Conservation (phyloP, 1,140 invertebrate species). For the Odontomachus brunneus region DNA sequence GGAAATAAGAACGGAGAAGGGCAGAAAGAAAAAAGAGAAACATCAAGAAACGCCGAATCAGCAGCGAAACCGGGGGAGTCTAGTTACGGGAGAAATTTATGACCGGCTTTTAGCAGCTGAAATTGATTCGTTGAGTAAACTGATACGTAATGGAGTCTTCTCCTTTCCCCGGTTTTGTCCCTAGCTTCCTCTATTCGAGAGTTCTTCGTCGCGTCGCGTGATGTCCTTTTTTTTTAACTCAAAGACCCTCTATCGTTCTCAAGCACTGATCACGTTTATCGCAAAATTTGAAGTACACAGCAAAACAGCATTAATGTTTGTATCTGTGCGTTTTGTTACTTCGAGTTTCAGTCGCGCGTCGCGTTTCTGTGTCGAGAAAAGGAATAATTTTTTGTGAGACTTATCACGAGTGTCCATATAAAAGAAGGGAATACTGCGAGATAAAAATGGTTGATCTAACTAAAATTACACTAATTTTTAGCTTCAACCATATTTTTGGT, state of each 20-base stretch:
- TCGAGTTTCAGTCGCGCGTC: neutral
- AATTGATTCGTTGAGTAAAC: slow-evolving; percentile 80
- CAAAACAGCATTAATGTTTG: neutral
- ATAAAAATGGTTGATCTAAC: no score
- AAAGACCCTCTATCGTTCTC: slow-evolving; percentile 56
- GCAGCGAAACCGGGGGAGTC: slow-evolving; percentile 63
- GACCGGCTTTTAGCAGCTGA: slow-evolving; percentile 76
- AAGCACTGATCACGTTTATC: neutral
- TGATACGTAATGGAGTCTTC: slow-evolving; percentile 76
- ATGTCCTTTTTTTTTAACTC: slow-evolving; percentile 55
- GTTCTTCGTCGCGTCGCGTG: slow-evolving; percentile 37
- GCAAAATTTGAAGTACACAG: neutral
- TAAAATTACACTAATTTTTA: no score
- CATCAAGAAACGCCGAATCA: slow-evolving; percentile 73
- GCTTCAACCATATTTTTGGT: no score
- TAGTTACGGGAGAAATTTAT: slow-evolving; percentile 75
- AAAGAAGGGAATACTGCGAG: neutral
- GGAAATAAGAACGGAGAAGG: slow-evolving; percentile 28
- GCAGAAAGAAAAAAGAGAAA: slow-evolving; percentile 60
- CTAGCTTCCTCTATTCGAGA: slow-evolving; percentile 35
- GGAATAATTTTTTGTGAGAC: neutral
- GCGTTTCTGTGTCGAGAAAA: neutral
- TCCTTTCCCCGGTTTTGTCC: slow-evolving; percentile 61
- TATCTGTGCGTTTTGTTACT: neutral
- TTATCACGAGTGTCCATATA: neutral